Percentiles rank a stretch among this genome's conserved stretches.
Conservation (phyloP, 92 coral and sea anemone species). For the Zoanthus sociatus region DNA sequence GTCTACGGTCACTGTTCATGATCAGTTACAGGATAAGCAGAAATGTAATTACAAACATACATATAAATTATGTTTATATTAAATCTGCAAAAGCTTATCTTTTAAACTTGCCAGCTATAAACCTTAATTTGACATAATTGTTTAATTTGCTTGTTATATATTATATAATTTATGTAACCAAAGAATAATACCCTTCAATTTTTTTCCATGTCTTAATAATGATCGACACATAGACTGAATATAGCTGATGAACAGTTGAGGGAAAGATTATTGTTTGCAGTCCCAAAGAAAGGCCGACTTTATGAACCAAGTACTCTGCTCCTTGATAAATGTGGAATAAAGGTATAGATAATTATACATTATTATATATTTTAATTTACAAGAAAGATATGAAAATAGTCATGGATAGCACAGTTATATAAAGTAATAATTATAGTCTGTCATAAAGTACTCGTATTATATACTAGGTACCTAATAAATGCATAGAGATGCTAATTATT, state of each 20-base stretch:
- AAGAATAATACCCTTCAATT: not conserved
- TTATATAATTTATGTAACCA: not conserved
- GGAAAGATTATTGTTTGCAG: conserved; percentile 53
- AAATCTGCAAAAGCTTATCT: too few species aligned
- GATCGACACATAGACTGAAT: conserved; percentile 29
- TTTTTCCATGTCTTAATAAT: not conserved
- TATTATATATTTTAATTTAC: too few species aligned
- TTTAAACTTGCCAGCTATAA: too few species aligned
- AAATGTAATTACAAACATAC: too few species aligned
- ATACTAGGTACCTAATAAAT: too few species aligned
- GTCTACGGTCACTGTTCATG: too few species aligned
- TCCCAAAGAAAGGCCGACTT: conserved; percentile 66
- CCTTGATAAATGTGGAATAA: conserved; percentile 58
- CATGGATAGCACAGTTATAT: not conserved
- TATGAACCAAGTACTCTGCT: conserved; percentile 54
- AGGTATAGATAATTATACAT: conserved; percentile 27
- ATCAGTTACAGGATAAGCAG: too few species aligned
- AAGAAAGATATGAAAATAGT: not conserved
- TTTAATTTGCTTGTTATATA: too few species aligned
- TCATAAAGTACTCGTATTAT: not conserved
- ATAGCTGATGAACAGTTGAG: conserved; percentile 61
- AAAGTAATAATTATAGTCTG: not conserved
- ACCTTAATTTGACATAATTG: too few species aligned
- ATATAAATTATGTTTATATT: too few species aligned
- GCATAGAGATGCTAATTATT: too few species aligned